Conservation (phyloP, 2,888 invertebrate genomes). For the Cosmorhoe ocellata region DNA sequence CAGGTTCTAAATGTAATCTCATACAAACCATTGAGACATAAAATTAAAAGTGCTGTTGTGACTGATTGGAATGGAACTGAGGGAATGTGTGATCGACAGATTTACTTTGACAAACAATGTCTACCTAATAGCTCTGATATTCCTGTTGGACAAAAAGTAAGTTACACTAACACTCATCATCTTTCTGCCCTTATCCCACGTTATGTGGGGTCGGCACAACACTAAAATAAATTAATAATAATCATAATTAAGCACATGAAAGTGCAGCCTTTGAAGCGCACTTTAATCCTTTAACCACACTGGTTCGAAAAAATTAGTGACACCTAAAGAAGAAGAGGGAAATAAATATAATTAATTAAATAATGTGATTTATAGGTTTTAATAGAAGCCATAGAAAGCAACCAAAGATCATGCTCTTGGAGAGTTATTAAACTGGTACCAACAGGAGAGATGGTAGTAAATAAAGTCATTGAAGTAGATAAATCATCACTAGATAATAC, state of each 20-base stretch:
- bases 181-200: too few species aligned
- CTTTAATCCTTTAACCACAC: too few species aligned
- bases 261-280: too few species aligned
- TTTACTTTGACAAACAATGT: constrained; percentile 82
- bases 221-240: too few species aligned
- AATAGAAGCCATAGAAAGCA: constrained; percentile 88
- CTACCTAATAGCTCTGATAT: constrained; percentile 80
- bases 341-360: too few species aligned
- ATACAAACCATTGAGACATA: constrained; percentile 83
- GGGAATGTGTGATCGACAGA: constrained; percentile 82
- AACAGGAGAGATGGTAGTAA: constrained; percentile 9
- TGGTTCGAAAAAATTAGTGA: too few species aligned
- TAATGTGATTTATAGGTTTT: constrained; percentile 79
- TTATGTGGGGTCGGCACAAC: too few species aligned
- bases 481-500: constrained; percentile 47
- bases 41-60: constrained; percentile 77
- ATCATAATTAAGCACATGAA: too few species aligned
- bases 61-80: constrained; percentile 63
- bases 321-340: too few species aligned
- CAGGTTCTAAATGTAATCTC: constrained; percentile 83
- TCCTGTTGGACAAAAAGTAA: constrained; percentile 82
- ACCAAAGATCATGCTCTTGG: constrained; percentile 82
- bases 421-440: constrained; percentile 77
- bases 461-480: constrained; percentile 46
- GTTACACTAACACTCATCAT: too few species aligned